Evolutionary conservation across 1,140 invertebrate species (phyloP).

Genomic region (Drosophila nasuta): DNA sequence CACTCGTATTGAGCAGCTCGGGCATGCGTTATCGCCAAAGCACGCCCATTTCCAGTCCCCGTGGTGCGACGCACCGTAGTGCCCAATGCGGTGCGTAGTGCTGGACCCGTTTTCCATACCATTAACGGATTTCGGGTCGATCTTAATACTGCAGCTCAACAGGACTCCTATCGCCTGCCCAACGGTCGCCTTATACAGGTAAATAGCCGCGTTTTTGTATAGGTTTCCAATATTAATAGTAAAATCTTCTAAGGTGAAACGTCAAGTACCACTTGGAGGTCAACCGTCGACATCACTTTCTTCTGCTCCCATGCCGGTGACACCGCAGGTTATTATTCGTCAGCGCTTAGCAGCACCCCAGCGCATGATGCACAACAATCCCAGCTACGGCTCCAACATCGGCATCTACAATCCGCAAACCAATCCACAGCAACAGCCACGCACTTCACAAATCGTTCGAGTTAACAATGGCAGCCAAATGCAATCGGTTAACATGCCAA

Average conservation of each 20-base stretch:
- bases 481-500: constrained; percentile 17
- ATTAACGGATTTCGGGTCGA: constrained; percentile 83
- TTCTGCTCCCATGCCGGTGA: constrained; percentile 21
- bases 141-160: constrained; percentile 81
- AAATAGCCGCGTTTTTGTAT: constrained; percentile 11
- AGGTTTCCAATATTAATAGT: background rate
- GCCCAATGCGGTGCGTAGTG: constrained; percentile 47
- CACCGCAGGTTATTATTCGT: constrained; percentile 51
- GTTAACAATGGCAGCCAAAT: constrained; percentile 42
- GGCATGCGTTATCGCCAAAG: constrained; percentile 67
- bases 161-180: constrained; percentile 80
- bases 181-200: constrained; percentile 84
- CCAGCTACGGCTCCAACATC: constrained; percentile 57
- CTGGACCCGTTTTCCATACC: constrained; percentile 79
- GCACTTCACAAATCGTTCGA: constrained; percentile 61
- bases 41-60: constrained; percentile 7
- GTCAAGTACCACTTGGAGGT: constrained; percentile 57
- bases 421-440: constrained; percentile 60
- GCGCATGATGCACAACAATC: constrained; percentile 29
- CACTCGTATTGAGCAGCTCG: constrained; percentile 72
- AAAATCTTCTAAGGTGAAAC: constrained; percentile 62
- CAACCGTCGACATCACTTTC: constrained; percentile 22
- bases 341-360: constrained; percentile 26
- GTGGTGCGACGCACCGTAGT: constrained; percentile 65
- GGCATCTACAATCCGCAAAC: constrained; percentile 70